Evolutionary conservation across 2,113 vertebrate species (phyloP), one percentile per base, ranked within the genome.

Genomic region (Lepus americanus): DNA sequence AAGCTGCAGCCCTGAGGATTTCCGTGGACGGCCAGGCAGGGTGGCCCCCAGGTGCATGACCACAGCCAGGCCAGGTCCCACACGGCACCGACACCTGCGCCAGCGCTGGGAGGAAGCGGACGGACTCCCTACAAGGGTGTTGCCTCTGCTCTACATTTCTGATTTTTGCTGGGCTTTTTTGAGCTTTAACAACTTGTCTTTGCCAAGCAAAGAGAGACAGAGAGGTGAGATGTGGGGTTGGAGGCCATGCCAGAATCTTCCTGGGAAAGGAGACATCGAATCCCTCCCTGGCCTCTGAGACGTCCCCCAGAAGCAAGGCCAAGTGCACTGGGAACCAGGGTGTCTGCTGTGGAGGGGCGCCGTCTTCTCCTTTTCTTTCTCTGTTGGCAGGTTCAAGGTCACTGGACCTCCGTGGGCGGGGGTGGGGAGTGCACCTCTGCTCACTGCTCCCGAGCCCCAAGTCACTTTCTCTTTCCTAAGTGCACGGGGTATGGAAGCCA

Each of bases 61-160:
- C 0, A 9, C 9, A 2, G 11, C 29, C 59, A 5, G 36, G 1
- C 3, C 33, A 8, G 14, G 29, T 13, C 6, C 31, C 0, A 0
- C 1, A 0, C 1, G 27, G 20, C 8, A 29, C 33, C 10, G 0
- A 7, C 1, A 13, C 44, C 13, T 0, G 3, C 29, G 17, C 11
- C 0, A 4, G 44, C 2, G 0, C 14, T 79, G 3, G 4, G 31
- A 66, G 31, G 23, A 31, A 10, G 5, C 0, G 0, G 19, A 5
- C 22, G 51, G 36, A 2, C 10, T 14, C 25, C 53, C 55, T 29
- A 0, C 20, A 0, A 1, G 9, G 13, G 1, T 6, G 12, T 6
- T 31, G n/a, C 6, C 69, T 88, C 13, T 7, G 19, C 11, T 74
- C 55, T 22, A 31, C 20, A 2, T 64, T 36, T 39, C 63, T 78